A percentile compares a stretch with the other conserved stretches of the same genome.
Evolutionary conservation across 2,888 invertebrate genomes (phyloP).

Genomic region (Erebia palarica): DNA sequence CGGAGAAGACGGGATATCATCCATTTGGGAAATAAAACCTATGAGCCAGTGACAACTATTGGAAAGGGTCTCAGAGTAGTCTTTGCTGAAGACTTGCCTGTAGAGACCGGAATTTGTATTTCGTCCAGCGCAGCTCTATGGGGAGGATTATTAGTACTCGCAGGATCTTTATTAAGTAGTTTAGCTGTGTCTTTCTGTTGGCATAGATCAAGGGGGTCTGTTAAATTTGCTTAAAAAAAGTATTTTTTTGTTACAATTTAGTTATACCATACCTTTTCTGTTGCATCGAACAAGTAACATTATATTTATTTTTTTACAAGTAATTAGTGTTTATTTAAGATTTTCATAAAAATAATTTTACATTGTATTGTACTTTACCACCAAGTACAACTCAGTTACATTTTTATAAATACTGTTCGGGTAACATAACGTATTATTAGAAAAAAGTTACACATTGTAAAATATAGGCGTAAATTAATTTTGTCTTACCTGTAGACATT

Average conservation of each 20-base stretch:
- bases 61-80: constrained; percentile 86
- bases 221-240: constrained; percentile 60
- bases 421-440: not conserved
- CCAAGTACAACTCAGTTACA: not conserved
- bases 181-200: constrained; percentile 68
- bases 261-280: not conserved
- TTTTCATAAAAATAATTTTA: not conserved
- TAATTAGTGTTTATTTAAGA: not conserved
- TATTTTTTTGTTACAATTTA: not conserved
- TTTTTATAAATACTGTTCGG: not conserved
- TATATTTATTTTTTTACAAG: not conserved
- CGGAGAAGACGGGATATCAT: constrained; percentile 72
- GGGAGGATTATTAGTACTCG: constrained; percentile 82
- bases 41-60: constrained; percentile 84
- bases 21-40: constrained; percentile 73
- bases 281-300: not conserved
- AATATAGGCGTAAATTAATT: not conserved
- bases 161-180: constrained; percentile 82
- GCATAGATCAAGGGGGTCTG: constrained; percentile 64
- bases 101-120: constrained; percentile 82
- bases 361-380: not conserved
- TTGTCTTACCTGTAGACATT: constrained; percentile 21
- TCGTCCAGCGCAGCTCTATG: constrained; percentile 84
- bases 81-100: constrained; percentile 85
- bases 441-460: not conserved